phyloP scores from a whole-genome alignment of 2,113 vertebrate genomes.

The Rhodinocichla rosea region DNA sequence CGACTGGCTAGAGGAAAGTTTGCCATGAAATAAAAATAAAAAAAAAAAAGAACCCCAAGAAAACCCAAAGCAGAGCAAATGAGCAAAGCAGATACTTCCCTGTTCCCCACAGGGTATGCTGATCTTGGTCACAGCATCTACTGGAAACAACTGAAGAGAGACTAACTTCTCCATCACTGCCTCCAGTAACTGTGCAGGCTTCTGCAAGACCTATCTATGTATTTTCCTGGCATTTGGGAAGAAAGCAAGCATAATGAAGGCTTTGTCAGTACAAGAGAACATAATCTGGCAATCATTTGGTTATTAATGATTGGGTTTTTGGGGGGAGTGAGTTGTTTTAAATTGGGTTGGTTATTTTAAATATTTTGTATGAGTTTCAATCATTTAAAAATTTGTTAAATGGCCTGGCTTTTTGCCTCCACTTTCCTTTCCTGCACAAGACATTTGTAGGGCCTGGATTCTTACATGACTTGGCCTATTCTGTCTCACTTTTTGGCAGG shows the following conservation, averaged over 20 bases:
- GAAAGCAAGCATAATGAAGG: not conserved
- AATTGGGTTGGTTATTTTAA: not conserved
- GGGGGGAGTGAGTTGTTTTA: not conserved
- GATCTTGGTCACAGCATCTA: not conserved
- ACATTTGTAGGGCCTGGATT: not conserved
- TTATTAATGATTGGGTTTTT: not conserved
- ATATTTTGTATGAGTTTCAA: not conserved
- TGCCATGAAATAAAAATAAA: not conserved
- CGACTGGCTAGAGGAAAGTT: not conserved
- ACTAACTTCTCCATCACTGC: fast-evolving
- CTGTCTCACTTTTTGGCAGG: conserved; percentile 42
- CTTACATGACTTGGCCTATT: conserved; percentile 27
- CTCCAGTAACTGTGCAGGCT: not conserved
- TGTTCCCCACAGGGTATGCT: not conserved
- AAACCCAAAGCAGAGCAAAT: not conserved
- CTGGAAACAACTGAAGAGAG: not conserved
- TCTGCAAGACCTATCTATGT: not conserved
- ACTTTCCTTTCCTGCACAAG: not conserved
- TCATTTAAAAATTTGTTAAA: not conserved
- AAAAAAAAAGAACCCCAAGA: not conserved
- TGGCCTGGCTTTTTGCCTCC: not conserved
- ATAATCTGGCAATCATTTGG: not conserved
- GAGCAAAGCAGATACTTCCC: not conserved
- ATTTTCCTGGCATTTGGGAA: not conserved
- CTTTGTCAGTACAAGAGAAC: not conserved